These are phyloP conservation scores for Gastrophryne carolinensis DNA, from an alignment of 2,797 vertebrate genomes.

Conservation along the genomic window DNA sequence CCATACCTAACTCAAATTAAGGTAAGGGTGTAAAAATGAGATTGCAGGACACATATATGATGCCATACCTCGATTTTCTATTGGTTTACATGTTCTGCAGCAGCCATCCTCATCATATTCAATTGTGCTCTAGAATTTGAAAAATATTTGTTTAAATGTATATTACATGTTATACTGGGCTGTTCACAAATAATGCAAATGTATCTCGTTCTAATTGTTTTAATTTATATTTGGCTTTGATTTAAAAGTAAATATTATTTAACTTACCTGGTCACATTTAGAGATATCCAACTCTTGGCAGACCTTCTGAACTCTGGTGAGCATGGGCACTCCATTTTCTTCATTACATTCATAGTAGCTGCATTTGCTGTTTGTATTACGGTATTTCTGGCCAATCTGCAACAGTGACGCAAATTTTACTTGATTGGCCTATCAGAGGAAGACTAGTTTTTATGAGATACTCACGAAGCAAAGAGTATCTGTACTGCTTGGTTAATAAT, in stretches of 20 bases:
- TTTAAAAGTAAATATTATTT: not conserved
- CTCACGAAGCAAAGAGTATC: too few relatives aligned
- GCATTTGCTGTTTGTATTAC: not conserved
- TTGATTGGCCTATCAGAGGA: too few relatives aligned
- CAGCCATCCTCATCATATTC: slow-evolving; percentile 30
- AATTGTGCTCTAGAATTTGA: slow-evolving; percentile 17
- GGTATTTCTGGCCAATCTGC: slow-evolving; percentile 23
- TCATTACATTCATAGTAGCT: slow-evolving; percentile 36
- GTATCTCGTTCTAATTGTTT: too few relatives aligned
- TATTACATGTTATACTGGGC: not conserved
- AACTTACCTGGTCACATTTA: slow-evolving; percentile 38
- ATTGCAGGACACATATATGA: too few relatives aligned
- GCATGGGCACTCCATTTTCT: slow-evolving; percentile 13
- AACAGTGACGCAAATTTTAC: too few relatives aligned
- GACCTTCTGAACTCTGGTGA: slow-evolving; percentile 34
- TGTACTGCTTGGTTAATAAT: too few relatives aligned
- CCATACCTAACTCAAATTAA: too few relatives aligned
- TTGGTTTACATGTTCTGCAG: slow-evolving; percentile 20
- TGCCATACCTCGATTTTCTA: not conserved
- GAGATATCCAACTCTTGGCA: slow-evolving; percentile 29
- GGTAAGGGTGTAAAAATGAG: too few relatives aligned
- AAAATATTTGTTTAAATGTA: not conserved
- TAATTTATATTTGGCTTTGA: too few relatives aligned
- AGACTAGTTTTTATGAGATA: too few relatives aligned
- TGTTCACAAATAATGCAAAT: too few relatives aligned